A percentile compares a stretch with the other conserved stretches of the same genome.
phyloP scores from a whole-genome alignment of 2,113 vertebrate genomes.

The Xenopus borealis region DNA sequence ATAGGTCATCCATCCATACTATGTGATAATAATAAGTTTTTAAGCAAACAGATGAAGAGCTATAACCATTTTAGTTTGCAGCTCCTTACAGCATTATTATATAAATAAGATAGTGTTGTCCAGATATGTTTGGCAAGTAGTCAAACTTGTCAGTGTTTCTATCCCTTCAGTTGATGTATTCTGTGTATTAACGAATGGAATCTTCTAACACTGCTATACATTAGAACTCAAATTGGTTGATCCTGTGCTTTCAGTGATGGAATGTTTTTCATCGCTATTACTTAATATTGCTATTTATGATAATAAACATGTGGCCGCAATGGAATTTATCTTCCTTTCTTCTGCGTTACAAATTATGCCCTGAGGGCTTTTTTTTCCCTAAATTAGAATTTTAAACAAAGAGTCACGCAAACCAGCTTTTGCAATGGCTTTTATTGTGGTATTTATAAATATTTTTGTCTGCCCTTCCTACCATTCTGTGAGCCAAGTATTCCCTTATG shows the following conservation, averaged over 20 bases:
- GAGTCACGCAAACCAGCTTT: slow-evolving; percentile 65
- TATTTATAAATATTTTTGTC: slow-evolving; percentile 50
- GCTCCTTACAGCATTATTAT: neutral
- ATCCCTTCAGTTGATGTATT: slow-evolving; percentile 13
- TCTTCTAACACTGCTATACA: slow-evolving; percentile 23
- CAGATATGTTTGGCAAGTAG: slow-evolving; percentile 1
- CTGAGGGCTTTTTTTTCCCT: slow-evolving; percentile 43
- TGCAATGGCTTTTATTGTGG: slow-evolving; percentile 51
- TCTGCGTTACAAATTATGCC: slow-evolving; percentile 62
- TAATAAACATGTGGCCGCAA: slow-evolving; percentile 47
- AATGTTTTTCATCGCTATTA: slow-evolving; percentile 44
- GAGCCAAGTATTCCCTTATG: slow-evolving; percentile 57
- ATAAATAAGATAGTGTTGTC: neutral
- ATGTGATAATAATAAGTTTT: neutral
- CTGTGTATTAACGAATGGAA: slow-evolving; percentile 11
- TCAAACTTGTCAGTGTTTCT: slow-evolving; percentile 22
- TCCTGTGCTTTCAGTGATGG: slow-evolving; percentile 28
- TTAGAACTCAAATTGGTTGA: slow-evolving; percentile 1
- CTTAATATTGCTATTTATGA: slow-evolving; percentile 46
- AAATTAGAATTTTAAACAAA: slow-evolving; percentile 56
- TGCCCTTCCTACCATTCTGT: slow-evolving; percentile 56
- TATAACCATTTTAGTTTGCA: neutral
- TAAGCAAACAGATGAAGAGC: neutral
- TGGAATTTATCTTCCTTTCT: slow-evolving; percentile 66
- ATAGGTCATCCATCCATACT: too few relatives aligned